A percentile compares a stretch with the other conserved stretches of the same genome.
Conservation (phyloP, 2,888 invertebrate genomes). For the Cephus spinipes region DNA sequence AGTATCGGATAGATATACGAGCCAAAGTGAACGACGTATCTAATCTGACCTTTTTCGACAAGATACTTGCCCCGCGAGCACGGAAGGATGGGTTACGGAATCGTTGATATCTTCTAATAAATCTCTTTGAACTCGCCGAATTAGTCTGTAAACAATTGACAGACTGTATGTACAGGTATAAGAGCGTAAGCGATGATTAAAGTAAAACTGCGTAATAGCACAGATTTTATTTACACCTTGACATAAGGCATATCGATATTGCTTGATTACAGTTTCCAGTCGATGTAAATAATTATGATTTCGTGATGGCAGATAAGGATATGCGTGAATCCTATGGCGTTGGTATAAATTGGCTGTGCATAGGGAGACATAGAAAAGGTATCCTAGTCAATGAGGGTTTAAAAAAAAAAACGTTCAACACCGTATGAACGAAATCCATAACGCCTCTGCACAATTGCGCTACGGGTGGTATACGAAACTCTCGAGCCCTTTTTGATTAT, state of each 20-base stretch:
- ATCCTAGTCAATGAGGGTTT: not conserved
- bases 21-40: constrained; percentile 60
- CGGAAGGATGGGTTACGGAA: not conserved
- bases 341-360: not conserved
- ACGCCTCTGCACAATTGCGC: constrained; percentile 50
- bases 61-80: constrained; percentile 44
- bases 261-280: not conserved
- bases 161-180: not conserved
- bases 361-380: not conserved
- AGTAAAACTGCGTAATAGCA: not conserved
- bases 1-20: constrained; percentile 58
- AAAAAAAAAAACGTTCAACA: constrained; percentile 12
- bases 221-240: not conserved
- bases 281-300: not conserved
- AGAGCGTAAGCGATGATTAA: not conserved
- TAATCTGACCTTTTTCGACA: constrained; percentile 64
- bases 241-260: not conserved
- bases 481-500: constrained; percentile 25
- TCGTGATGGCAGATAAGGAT: not conserved
- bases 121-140: not conserved
- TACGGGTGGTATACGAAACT: constrained; percentile 43
- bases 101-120: not conserved
- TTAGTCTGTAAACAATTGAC: not conserved
- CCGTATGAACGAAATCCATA: constrained; percentile 44
- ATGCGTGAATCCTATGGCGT: not conserved